Conservation (phyloP, 2,113 vertebrate species). For the Caranx ignobilis region DNA sequence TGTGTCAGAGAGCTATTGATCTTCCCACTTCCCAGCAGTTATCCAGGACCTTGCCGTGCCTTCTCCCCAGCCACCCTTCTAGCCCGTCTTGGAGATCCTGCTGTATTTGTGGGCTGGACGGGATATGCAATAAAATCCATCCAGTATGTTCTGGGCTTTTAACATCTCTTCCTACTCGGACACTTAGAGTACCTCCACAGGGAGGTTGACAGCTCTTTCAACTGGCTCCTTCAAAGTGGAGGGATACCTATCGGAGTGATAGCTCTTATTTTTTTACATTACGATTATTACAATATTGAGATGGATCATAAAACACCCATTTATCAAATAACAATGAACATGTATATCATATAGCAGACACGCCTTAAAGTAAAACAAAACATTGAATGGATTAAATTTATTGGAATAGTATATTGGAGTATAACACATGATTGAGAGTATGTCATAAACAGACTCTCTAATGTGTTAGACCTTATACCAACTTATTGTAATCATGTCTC, state of each 20-base stretch:
- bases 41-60: conserved; percentile 9
- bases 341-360: no score
- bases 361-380: not conserved
- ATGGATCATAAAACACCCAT: no score
- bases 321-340: no score
- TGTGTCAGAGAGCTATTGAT: conserved; percentile 26
- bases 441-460: no score
- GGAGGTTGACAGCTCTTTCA: not conserved
- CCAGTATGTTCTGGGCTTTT: conserved; percentile 24
- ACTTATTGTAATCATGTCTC: not conserved
- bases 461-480: no score
- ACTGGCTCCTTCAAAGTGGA: not conserved
- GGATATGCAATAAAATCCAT: conserved; percentile 38
- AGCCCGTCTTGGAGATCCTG: conserved; percentile 22
- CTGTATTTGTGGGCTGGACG: not conserved
- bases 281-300: no score
- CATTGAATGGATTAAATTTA: no score
- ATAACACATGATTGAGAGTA: no score
- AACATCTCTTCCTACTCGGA: conserved; percentile 13
- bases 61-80: conserved; percentile 19
- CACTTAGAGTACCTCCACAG: not conserved
- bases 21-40: conserved; percentile 18
- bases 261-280: no score
- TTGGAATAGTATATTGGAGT: no score
- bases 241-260: no score